A percentile compares a stretch with the other conserved stretches of the same genome.
phyloP scores from a whole-genome alignment of 1,140 invertebrate species.

The Trypoxylus dichotomus region DNA sequence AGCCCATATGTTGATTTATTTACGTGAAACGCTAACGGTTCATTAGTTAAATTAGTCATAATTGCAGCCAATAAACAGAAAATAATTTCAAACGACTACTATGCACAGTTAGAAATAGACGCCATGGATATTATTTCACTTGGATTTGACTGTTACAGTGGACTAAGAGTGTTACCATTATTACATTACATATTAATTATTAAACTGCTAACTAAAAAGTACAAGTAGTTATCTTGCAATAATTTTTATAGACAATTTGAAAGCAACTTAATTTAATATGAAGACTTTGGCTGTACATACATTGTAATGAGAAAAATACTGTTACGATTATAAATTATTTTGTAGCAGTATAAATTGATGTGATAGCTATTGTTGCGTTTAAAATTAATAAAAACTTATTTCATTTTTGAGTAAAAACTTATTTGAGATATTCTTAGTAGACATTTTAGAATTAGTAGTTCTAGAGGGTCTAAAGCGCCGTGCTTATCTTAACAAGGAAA shows the following conservation, averaged over 20 bases:
- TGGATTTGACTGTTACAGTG: background rate
- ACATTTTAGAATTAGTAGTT: too few relatives aligned
- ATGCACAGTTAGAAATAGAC: background rate
- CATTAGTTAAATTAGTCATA: conserved; percentile 11
- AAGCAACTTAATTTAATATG: too few relatives aligned
- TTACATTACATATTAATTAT: background rate
- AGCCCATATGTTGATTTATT: conserved; percentile 8
- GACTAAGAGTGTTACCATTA: background rate
- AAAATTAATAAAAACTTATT: too few relatives aligned
- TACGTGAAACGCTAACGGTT: conserved; percentile 13
- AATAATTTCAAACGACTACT: background rate
- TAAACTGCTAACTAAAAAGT: background rate
- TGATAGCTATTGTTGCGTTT: background rate
- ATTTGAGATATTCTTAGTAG: too few relatives aligned
- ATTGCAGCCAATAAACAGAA: conserved; percentile 1
- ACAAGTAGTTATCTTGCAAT: background rate
- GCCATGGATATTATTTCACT: background rate
- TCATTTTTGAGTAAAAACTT: too few relatives aligned
- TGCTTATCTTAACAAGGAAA: too few relatives aligned
- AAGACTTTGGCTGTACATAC: too few relatives aligned
- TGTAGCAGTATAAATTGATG: background rate
- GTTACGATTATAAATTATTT: background rate
- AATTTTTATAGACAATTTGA: too few relatives aligned
- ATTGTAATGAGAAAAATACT: background rate
- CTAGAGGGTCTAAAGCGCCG: too few relatives aligned